Base-by-base conservation (phyloP, 2,113 vertebrate species). In the Seriola rivoliana region DNA sequence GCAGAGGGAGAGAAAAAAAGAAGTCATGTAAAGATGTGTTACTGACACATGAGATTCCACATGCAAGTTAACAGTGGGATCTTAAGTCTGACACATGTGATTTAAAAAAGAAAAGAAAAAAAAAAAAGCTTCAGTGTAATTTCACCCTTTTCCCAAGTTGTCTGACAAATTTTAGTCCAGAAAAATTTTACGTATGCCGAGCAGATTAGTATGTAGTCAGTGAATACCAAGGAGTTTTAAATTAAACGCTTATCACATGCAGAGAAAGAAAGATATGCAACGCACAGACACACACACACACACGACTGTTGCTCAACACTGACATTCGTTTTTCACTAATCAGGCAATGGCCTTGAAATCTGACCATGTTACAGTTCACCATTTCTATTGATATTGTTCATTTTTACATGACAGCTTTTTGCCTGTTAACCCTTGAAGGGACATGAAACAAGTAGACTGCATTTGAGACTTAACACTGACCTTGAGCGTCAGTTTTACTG, bases 291-390 rank as follows among this genome's bases (percentile, higher is more conserved):
- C 19, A 72, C 48, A 71, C 54, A 60, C 57, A 60, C 42, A 62
- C 46, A 50, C 52, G 19, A 73, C 77, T 71, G 68, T 80, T 82
- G 75, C 81, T 78, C 79, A 82, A 84, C 71, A 54, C 60, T 21
- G 25, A 46, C 60, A 13, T n/a, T n/a, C 42, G 0, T 60, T 71
- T 71, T 48, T 48, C 34, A 46, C 59, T 81, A 63, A 84, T 78
- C 65, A 81, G 63, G 12, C 63, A 36, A 36, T 44, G 60, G 71
- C 77, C 68, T 62, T 81, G 63, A 87, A 85, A 81, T 87, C 79
- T 70, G 70, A 81, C 69, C 73, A 65, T 42, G 17, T 76, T 70
- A 71, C 52, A 86, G 75, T 48, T 48, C n/a, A 62, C 11, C 23
- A 42, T 59, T 76, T 46, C n/a, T 75, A 38, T 38, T 52, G n/a